Conservation (phyloP, 2,888 invertebrate genomes). For the Limnephilus rhombicus region DNA sequence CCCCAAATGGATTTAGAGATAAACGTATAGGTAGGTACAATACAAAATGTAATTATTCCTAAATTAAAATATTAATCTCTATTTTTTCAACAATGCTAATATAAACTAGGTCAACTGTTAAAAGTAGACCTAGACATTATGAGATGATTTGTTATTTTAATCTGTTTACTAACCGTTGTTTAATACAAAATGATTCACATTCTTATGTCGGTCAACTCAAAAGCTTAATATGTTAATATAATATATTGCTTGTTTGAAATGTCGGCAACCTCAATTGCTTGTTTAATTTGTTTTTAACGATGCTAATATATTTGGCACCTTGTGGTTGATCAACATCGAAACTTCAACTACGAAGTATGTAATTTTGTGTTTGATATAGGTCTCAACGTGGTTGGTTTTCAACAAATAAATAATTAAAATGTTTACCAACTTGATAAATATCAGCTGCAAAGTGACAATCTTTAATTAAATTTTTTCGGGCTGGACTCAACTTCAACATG, state of each 20-base stretch:
- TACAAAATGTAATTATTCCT: background rate
- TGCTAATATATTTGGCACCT: background rate
- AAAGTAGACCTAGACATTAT: background rate
- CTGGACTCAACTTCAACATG: too few species aligned
- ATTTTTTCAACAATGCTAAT: background rate
- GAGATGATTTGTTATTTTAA: constrained; percentile 1
- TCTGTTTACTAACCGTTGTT: background rate
- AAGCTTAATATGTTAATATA: background rate
- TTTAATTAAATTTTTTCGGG: too few species aligned
- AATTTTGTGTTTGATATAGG: background rate
- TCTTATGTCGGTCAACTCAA: background rate
- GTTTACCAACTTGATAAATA: background rate
- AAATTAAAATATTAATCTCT: background rate
- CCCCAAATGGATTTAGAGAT: background rate
- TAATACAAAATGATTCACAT: background rate
- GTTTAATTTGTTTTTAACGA: background rate
- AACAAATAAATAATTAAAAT: background rate
- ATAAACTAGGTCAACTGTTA: background rate
- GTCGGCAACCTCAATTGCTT: background rate
- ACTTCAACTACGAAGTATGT: too few species aligned
- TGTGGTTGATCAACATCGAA: background rate
- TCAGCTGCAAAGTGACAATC: too few species aligned
- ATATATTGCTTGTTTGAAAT: background rate
- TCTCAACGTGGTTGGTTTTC: background rate
- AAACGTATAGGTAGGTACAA: background rate